Percentiles rank a stretch among this genome's conserved stretches.
Conservation (phyloP, 2,888 invertebrate genomes). For the Dryocosmus kuriphilus region DNA sequence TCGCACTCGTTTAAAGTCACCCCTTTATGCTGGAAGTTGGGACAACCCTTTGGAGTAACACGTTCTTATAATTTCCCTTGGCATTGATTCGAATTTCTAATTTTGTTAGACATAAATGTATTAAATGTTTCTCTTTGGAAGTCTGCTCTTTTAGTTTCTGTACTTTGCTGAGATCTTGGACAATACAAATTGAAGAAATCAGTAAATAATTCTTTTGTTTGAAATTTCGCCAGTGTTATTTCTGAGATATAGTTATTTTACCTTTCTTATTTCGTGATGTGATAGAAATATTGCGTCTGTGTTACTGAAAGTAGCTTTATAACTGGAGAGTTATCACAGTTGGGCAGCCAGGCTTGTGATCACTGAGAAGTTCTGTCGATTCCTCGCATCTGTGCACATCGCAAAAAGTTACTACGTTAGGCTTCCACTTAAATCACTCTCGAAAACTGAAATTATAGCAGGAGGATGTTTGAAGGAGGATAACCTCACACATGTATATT, state of each 20-base stretch:
- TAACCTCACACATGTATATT: slow-evolving; percentile 37
- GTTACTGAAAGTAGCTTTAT: slow-evolving; percentile 33
- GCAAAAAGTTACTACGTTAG: slow-evolving; percentile 74
- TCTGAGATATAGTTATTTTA: background rate
- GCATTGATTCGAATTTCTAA: slow-evolving; percentile 1
- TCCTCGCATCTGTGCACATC: slow-evolving; percentile 76
- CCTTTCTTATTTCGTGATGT: background rate
- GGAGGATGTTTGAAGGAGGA: slow-evolving; percentile 43
- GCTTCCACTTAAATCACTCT: slow-evolving; percentile 74
- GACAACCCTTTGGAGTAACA: slow-evolving; percentile 50
- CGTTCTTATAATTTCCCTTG: slow-evolving; percentile 27
- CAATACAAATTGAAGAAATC: too few relatives aligned
- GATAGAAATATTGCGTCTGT: slow-evolving; percentile 12
- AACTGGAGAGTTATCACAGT: slow-evolving; percentile 19
- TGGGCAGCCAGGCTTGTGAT: slow-evolving; percentile 60
- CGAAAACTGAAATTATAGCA: slow-evolving; percentile 53
- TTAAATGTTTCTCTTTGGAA: background rate
- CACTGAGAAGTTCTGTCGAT: slow-evolving; percentile 75
- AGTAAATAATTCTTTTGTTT: background rate
- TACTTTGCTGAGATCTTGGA: too few relatives aligned
- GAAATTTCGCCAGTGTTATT: background rate
- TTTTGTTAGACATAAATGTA: slow-evolving; percentile 2
- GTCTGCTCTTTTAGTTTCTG: background rate
- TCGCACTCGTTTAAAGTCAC: slow-evolving; percentile 60
- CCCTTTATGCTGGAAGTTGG: slow-evolving; percentile 49